phyloP scores from a whole-genome alignment of 2,797 vertebrate species.

The Lithobates pipiens region DNA sequence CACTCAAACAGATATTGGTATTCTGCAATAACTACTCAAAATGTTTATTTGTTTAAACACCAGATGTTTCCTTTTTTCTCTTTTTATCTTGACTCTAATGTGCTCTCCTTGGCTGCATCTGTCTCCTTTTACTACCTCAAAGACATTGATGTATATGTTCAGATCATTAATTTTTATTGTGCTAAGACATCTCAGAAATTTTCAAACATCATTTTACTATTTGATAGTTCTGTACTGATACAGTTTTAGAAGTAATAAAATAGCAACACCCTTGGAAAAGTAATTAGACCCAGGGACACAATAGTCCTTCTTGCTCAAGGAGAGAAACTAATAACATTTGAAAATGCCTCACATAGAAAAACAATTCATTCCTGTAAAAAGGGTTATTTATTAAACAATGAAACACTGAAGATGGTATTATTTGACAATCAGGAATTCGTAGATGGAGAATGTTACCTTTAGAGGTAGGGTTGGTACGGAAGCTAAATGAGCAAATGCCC shows the following conservation, averaged over 20 bases:
- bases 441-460: not conserved
- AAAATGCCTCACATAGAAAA: not conserved
- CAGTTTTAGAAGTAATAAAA: constrained; percentile 38
- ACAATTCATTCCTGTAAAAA: not conserved
- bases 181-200: constrained; percentile 45
- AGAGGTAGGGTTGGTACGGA: too few species aligned
- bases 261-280: constrained; percentile 18
- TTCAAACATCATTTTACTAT: constrained; percentile 48
- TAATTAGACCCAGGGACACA: constrained; percentile 42
- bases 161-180: constrained; percentile 58
- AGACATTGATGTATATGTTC: constrained; percentile 55
- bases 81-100: constrained; percentile 4
- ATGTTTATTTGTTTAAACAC: constrained; percentile 1
- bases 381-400: constrained; percentile 1
- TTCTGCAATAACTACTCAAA: not conserved
- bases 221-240: constrained; percentile 42
- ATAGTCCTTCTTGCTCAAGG: constrained; percentile 42
- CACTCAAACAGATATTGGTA: constrained; percentile 7
- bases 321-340: constrained; percentile 17
- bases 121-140: constrained; percentile 52
- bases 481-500: not conserved
- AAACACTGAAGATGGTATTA: not conserved
- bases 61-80: constrained; percentile 33
- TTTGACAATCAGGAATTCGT: not conserved
- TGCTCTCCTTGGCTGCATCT: constrained; percentile 35